Evolutionary conservation across 1,140 invertebrate genomes (phyloP), one percentile per base, ranked within the genome.

Genomic region (Heterodera schachtii): DNA sequence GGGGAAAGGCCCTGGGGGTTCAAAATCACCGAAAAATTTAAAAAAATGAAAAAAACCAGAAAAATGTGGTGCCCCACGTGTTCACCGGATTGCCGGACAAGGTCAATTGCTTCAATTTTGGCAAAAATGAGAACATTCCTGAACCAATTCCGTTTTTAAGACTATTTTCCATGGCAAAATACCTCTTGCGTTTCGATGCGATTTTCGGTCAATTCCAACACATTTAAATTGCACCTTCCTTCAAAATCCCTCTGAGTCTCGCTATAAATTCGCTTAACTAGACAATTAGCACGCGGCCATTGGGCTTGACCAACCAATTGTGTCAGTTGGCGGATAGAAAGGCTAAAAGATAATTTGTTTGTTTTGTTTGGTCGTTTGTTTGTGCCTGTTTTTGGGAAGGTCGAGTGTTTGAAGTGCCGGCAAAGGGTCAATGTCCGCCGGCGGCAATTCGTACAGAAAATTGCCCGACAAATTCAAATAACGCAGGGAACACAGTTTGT

Each of bases 51-150:
- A 31, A 19, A 16, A 49, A 85, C 84, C 52, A 64, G 41, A 74
- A 86, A 86, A 19, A 70, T 82, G 57, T 82, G 75, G 85, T 86
- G 52, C 69, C 76, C 85, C 85, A 86, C 31, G 86, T 82, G 19
- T 81, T 86, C 9, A 86, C 79, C 49, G 84, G 85, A 80, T 86
- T 86, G 44, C 74, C 69, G 49, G 71, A 73, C 16, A 86, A 21
- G 41, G 86, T 80, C 31, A 87, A 73, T 21, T 73, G 73, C 46
- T 85, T 73, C 41, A 87, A 64, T 13, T 52, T 52, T 11, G 49
- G 60, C 73, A 86, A 64, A 41, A 79, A 49, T 1, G 69, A 49
- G 21, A 86, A 78, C 52, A 77, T 77, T 78, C 64, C 77, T 78
- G 6, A 47, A 78, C 41, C 46, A 46, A 69, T 67, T 43, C 0